These are phyloP conservation scores for Drosophila fungiperda DNA, from an alignment of 2,888 invertebrate species.

Conservation along the genomic window DNA sequence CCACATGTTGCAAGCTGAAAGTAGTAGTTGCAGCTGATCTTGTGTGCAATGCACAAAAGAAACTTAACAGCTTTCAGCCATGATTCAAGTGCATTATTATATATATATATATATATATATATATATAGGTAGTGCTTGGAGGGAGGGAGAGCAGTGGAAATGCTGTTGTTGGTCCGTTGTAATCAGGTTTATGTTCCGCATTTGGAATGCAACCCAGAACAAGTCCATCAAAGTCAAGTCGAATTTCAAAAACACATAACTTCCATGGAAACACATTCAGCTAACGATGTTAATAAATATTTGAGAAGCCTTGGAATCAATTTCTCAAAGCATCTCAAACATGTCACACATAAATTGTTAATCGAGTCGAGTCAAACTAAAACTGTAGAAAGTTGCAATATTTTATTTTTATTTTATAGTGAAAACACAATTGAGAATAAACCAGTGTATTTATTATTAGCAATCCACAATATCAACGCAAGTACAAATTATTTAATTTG, in stretches of 20 bases:
- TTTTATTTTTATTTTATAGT: background rate
- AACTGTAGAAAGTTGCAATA: background rate
- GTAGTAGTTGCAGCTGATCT: background rate
- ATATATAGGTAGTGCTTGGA: background rate
- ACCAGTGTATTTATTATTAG: background rate
- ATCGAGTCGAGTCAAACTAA: background rate
- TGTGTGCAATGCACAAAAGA: background rate
- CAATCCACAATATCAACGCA: background rate
- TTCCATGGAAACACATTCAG: background rate
- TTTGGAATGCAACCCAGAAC: background rate
- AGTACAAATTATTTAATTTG: background rate
- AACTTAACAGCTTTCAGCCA: background rate
- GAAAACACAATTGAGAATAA: background rate
- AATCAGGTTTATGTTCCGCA: background rate
- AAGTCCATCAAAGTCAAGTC: background rate
- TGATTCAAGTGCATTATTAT: background rate
- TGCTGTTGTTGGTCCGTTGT: background rate
- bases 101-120: too few relatives aligned
- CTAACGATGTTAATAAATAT: conserved; percentile 3
- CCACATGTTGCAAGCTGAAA: background rate
- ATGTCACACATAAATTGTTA: background rate
- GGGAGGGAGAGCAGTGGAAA: background rate
- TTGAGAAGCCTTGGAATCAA: background rate
- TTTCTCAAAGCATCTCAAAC: background rate
- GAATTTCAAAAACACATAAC: background rate